phyloP scores from a whole-genome alignment of 2,797 vertebrate species.

The Notoglanidium macrostoma region DNA sequence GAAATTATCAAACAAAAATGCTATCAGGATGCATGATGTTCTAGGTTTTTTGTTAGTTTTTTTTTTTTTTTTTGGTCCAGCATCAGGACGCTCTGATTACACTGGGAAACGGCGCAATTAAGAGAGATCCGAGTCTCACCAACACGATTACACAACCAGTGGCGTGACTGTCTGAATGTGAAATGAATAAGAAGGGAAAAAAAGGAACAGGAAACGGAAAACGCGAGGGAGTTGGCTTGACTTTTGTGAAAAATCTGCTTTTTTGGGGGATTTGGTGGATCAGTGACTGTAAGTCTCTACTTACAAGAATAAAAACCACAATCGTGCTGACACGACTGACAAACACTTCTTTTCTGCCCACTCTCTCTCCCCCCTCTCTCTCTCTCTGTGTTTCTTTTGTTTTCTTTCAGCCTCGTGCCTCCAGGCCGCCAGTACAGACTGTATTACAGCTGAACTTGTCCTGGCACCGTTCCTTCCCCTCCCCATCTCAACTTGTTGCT shows the following conservation, averaged over 20 bases:
- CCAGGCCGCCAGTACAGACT: slow-evolving; percentile 16
- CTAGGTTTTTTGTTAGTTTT: neutral
- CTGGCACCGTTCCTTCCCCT: slow-evolving; percentile 1
- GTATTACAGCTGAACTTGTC: slow-evolving; percentile 22
- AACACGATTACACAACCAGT: slow-evolving; percentile 70
- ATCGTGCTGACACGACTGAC: neutral
- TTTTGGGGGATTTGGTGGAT: neutral
- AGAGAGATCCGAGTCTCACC: slow-evolving; percentile 64
- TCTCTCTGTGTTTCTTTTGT: slow-evolving; percentile 12
- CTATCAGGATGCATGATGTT: neutral
- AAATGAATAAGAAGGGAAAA: slow-evolving; percentile 43
- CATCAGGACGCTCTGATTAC: slow-evolving; percentile 32
- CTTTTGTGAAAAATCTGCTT: neutral
- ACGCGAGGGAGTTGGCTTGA: neutral
- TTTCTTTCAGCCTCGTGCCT: slow-evolving; percentile 1
- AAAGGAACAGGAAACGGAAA: neutral
- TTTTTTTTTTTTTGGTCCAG: neutral
- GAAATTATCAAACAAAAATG: too few relatives aligned
- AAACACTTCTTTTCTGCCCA: neutral
- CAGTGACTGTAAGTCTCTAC: neutral
- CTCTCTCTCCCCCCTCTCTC: neutral
- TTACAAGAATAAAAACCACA: neutral
- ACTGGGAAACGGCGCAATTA: slow-evolving; percentile 66
- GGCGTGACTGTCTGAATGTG: slow-evolving; percentile 61
- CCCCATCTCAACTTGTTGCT: slow-evolving; percentile 15